A percentile compares a stretch with the other conserved stretches of the same genome.
Conservation (phyloP, 2,113 vertebrate species). For the Pelobates fuscus region DNA sequence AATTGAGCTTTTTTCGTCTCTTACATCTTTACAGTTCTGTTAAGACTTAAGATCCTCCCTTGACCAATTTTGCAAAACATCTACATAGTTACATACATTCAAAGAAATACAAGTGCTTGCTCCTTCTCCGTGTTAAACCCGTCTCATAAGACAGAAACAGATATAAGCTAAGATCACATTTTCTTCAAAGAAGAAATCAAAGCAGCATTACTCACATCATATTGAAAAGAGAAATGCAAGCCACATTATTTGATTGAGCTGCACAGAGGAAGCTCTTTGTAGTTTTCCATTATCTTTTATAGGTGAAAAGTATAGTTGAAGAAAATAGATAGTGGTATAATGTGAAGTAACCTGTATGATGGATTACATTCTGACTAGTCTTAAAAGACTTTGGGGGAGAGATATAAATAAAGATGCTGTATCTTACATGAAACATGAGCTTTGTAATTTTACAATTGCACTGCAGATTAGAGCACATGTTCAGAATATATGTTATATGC, state of each 20-base stretch:
- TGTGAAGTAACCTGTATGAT: background rate
- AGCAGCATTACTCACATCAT: background rate
- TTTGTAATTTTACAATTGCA: too few relatives aligned
- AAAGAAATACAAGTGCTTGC: background rate
- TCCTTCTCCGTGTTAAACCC: background rate
- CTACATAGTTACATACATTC: background rate
- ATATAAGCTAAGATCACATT: background rate
- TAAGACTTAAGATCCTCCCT: too few relatives aligned
- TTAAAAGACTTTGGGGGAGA: too few relatives aligned
- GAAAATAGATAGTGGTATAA: background rate
- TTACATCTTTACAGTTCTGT: too few relatives aligned
- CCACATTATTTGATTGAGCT: background rate
- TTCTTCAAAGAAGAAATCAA: background rate
- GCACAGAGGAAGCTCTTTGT: background rate
- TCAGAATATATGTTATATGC: too few relatives aligned
- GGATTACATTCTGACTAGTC: background rate
- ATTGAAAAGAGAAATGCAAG: background rate
- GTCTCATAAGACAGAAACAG: background rate
- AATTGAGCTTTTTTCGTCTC: too few relatives aligned
- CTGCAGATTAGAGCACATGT: too few relatives aligned
- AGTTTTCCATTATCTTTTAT: slow-evolving; percentile 4
- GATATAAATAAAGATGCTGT: too few relatives aligned
- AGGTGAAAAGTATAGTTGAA: background rate
- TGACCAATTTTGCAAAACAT: background rate
- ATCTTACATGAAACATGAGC: too few relatives aligned